Conservation (phyloP, 2,797 vertebrate species). For the Myripristis murdjan region DNA sequence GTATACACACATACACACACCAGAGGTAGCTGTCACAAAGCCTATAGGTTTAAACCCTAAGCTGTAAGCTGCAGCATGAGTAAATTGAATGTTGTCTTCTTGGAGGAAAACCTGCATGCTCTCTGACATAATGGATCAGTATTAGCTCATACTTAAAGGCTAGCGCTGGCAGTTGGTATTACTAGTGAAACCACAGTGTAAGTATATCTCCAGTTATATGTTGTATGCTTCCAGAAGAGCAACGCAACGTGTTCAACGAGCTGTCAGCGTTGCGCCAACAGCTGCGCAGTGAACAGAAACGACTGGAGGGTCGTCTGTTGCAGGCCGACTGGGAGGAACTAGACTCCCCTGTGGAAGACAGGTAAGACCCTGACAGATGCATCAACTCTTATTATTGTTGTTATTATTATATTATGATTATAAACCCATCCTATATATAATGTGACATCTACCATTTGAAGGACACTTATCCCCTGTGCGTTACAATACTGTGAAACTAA, state of each 20-base stretch:
- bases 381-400: too few relatives aligned
- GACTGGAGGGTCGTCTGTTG: constrained; percentile 86
- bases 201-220: too few relatives aligned
- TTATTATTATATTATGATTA: too few relatives aligned
- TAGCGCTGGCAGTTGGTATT: not conserved
- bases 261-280: constrained; percentile 91
- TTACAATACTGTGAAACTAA: not conserved
- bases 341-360: constrained; percentile 67
- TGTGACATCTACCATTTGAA: not conserved
- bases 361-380: constrained; percentile 60
- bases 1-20: constrained; percentile 41
- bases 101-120: not conserved
- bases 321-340: constrained; percentile 80
- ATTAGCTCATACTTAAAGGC: too few relatives aligned
- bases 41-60: too few relatives aligned
- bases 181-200: not conserved
- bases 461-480: not conserved
- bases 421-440: not conserved
- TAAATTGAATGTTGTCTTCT: too few relatives aligned
- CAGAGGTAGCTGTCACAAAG: too few relatives aligned
- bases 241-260: constrained; percentile 88
- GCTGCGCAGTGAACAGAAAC: constrained; percentile 89
- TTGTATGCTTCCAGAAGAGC: constrained; percentile 83
- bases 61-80: not conserved
- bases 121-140: not conserved